Base-by-base conservation (phyloP, 2,797 vertebrate genomes). In the Jordanella pulchra region DNA sequence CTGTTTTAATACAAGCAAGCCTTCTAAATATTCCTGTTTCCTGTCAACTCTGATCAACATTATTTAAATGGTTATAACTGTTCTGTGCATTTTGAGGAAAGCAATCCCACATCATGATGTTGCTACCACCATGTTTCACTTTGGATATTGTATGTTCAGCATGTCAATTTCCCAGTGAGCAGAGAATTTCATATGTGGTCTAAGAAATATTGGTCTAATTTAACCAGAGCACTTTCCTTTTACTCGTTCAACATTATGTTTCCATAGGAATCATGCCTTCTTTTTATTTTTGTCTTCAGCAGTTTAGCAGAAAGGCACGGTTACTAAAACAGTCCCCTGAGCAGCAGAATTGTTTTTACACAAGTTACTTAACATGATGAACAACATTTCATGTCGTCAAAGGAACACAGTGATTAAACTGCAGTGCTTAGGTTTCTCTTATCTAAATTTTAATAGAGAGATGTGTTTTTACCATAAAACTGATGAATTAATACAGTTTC, bases 81-180 rank as follows among this genome's bases (percentile, higher is more conserved):
- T 61, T 21, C 35, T 42, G 21, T 61, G 18, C 58, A 61, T 61
- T 39, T 4, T n/a, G 58, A 61, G 58, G 58, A 61, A 14, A 35
- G 35, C 18, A 17, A 58, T 21, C 28, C 32, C 18, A 39, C 58
- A 61, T 4, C 12, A n/a, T 39, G 32, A 61, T 61, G 32, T 2
- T 61, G 21, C 60, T 42, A n/a, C 60, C 60, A 39, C 58, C 30
- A 39, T 61, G 58, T 61, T 61, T 61, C 60, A 39, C 60, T n/a
- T 10, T 61, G 58, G 58, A n/a, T n/a, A n/a, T n/a, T n/a, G 21
- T 23, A 39, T 61, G 4, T 61, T 39, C 21, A 39, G 4, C 32
- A 32, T 23, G 11, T n/a, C 58, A n/a, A 1, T 61, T 61, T 39
- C 13, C 58, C 39, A 32, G 5, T 35, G 39, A 32, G n/a, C 7